These are phyloP conservation scores for Zoanthus sansibaricus DNA, from an alignment of 92 coral and sea anemone species.

Conservation along the genomic window DNA sequence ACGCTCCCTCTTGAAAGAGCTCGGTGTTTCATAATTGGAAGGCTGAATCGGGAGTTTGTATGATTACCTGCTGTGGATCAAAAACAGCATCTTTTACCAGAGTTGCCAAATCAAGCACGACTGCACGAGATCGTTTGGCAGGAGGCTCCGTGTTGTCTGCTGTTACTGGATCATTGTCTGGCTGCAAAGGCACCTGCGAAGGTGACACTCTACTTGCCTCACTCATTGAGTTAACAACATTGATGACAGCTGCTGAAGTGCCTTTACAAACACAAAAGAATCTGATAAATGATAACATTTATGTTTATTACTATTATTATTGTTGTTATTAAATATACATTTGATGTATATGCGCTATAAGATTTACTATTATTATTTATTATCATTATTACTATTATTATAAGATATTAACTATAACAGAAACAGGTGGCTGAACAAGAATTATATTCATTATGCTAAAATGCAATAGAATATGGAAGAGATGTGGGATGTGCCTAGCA, in stretches of 20 bases:
- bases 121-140: slow-evolving; percentile 66
- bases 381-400: neutral
- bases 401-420: too few relatives aligned
- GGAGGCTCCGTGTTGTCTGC: slow-evolving; percentile 67
- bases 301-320: too few relatives aligned
- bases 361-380: too few relatives aligned
- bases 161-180: slow-evolving; percentile 24
- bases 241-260: slow-evolving; percentile 77
- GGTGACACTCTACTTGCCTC: slow-evolving; percentile 25
- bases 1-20: too few relatives aligned
- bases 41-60: too few relatives aligned
- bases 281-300: neutral
- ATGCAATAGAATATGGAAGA: too few relatives aligned
- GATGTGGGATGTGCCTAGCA: too few relatives aligned
- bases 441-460: too few relatives aligned
- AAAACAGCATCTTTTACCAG: slow-evolving; percentile 83
- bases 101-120: slow-evolving; percentile 77
- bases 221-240: slow-evolving; percentile 59
- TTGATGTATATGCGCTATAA: too few relatives aligned
- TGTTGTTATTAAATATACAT: too few relatives aligned
- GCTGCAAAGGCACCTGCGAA: slow-evolving; percentile 46
- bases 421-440: too few relatives aligned
- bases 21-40: too few relatives aligned
- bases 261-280: slow-evolving; percentile 39
- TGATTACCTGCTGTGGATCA: slow-evolving; percentile 59